Percentiles rank a stretch among this genome's conserved stretches.
phyloP scores from a whole-genome alignment of 2,797 vertebrate species.

The Crotalus adamanteus region DNA sequence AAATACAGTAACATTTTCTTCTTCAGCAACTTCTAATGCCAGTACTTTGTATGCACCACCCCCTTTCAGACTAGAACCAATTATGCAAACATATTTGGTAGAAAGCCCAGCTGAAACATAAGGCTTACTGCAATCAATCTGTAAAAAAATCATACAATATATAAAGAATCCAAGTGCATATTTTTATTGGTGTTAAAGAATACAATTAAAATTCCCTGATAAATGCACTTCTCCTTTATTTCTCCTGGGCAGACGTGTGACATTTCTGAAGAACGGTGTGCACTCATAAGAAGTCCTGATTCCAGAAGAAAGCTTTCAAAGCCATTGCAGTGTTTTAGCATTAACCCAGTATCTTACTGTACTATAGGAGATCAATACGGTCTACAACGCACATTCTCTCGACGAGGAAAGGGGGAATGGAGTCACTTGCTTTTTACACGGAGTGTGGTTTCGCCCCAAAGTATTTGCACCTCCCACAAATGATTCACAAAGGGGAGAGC shows the following conservation, averaged over 20 bases:
- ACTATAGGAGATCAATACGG: background rate
- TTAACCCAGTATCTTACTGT: background rate
- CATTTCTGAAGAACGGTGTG: background rate
- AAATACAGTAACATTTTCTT: background rate
- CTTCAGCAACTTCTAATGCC: background rate
- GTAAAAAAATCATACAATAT: background rate
- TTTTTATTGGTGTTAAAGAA: background rate
- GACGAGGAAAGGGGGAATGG: background rate
- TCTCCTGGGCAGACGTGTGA: background rate
- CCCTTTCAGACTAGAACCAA: background rate
- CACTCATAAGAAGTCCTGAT: background rate
- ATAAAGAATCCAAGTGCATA: background rate
- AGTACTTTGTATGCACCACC: background rate
- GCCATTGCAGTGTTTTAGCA: background rate
- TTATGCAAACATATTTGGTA: too few relatives aligned
- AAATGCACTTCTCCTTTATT: background rate
- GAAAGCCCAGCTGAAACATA: background rate
- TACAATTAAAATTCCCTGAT: background rate
- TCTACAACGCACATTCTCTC: background rate
- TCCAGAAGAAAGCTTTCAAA: background rate
- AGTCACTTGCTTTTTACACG: background rate
- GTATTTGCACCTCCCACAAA: background rate
- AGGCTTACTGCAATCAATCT: background rate
- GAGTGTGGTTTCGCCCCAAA: background rate
- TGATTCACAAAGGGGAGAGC: background rate